Percentiles rank a stretch among this genome's conserved stretches.
Evolutionary conservation across 2,113 vertebrate species (phyloP).

Genomic region (Paramormyrops kingsleyae): DNA sequence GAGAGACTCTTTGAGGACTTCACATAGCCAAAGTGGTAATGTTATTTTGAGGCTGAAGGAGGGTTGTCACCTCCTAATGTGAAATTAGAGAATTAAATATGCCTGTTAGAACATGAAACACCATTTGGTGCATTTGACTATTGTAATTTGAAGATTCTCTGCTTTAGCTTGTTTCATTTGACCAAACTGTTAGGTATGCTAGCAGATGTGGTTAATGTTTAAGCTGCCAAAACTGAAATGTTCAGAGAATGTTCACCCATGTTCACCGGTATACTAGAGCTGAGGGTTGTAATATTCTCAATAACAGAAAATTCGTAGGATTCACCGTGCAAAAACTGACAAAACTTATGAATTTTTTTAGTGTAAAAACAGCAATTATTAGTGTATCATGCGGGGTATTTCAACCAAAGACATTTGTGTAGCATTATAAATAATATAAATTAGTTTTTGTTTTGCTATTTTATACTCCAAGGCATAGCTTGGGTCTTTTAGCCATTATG

Average conservation of each 20-base stretch:
- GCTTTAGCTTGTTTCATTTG: neutral
- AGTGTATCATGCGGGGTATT: neutral
- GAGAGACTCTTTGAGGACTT: neutral
- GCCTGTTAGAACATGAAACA: neutral
- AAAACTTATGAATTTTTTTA: neutral
- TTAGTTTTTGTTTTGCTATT: neutral
- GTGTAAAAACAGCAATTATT: neutral
- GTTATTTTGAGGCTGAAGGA: neutral
- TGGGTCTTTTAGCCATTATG: neutral
- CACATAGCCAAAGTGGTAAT: neutral
- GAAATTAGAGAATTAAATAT: neutral
- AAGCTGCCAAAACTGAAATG: neutral
- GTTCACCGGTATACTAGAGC: neutral
- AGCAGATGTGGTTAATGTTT: neutral
- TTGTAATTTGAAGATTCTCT: neutral
- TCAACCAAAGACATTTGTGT: neutral
- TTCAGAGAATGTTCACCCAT: neutral
- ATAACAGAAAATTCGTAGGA: neutral
- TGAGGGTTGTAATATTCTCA: neutral
- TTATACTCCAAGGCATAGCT: neutral
- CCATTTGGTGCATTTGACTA: neutral
- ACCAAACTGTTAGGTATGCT: neutral
- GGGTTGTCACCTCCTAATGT: neutral
- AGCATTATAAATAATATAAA: neutral
- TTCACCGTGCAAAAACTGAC: neutral